Base-by-base conservation (phyloP, 2,888 invertebrate genomes). In the Drosophila helvetica region DNA sequence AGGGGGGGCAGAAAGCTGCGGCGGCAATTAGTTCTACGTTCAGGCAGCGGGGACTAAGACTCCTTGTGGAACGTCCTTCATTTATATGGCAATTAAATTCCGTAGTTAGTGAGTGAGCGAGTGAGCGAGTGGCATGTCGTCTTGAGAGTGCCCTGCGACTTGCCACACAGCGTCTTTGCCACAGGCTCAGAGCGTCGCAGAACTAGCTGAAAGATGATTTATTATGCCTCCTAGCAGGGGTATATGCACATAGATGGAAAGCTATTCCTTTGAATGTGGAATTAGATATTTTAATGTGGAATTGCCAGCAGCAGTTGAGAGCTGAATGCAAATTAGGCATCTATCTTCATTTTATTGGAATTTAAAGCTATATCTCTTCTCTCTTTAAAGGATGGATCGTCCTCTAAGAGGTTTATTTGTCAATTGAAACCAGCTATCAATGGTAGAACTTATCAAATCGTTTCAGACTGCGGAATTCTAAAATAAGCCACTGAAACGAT, bases 21-120 rank as follows among this genome's bases (percentile, higher is more conserved):
- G 61, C 25, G 59, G 54, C 74, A 50, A 58, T 50, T 72, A 52
- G 58, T 60, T 38, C 59, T 52, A 43, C 33, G 51, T 43, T 43
- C 53, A 50, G 62, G 60, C 60, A 47, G 53, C 53, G 47, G 50
- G 71, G 38, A 38, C 15, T n/a, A 38, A 38, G 38, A 7, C 38
- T 38, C 38, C 38, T 38, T 38, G 38, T 15, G 38, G n/a, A 38
- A 38, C 65, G 72, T 56, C 83, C 71, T 68, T 77, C 74, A 74
- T 82, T 82, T 85, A 72, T 74, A 57, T 74, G 79, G 79, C 88
- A 82, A 85, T 85, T 87, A 82, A 88, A 70, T 63, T 70, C 52
- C 65, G 57, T 61, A 63, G 66, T 61, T 63, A 46, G 22, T 18
- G 27, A 56, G 10, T 58, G 60, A 43, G n/a, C 56, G 65, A 46